Base-by-base conservation (phyloP, 2,888 invertebrate species). In the Galeruca laticollis region DNA sequence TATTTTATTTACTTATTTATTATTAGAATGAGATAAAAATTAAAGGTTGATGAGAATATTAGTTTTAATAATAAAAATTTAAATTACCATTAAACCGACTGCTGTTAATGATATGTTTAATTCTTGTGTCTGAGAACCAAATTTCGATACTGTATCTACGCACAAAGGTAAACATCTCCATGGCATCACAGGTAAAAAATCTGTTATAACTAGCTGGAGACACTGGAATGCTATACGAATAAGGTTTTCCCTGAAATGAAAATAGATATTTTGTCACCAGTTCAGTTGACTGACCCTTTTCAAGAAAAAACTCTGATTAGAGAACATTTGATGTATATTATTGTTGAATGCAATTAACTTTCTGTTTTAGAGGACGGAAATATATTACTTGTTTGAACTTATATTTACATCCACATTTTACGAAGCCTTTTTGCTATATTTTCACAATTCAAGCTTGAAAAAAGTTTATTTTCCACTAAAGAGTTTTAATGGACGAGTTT, bases 21-120 rank as follows among this genome's bases (percentile, higher is more conserved):
- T 26, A 6, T 5, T 5, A 26, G 6, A 26, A 26, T 26, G 3
- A 26, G 26, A 26, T 26, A 6, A 26, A 26, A 26, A 26, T 1
- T 26, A 26, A 26, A 5, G 26, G 26, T 26, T 26, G 6, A 3
- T 26, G 6, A 26, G 0, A 26, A 26, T 26, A 26, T 26, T 26
- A 26, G 26, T 26, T 26, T 26, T 5, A 1, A 26, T 26, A 26
- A n/a, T n/a, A n/a, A n/a, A n/a, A n/a, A 26, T 26, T 1, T 26
- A 26, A 3, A 26, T 84, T 85, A 97, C 97, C 95, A 98, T 94
- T 62, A 98, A 88, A 18, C 98, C 98, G 62, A 99, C 95, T 51
- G 99, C 98, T 5, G 98, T 98, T 49, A 99, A 89, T 33, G 97
- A 97, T 82, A 99, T 98, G 86, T 99, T 99, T 63, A 99, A 88